Evolutionary conservation across 2,888 invertebrate species (phyloP), one percentile per base, ranked within the genome.

Genomic region (Oligia fasciuncula): DNA sequence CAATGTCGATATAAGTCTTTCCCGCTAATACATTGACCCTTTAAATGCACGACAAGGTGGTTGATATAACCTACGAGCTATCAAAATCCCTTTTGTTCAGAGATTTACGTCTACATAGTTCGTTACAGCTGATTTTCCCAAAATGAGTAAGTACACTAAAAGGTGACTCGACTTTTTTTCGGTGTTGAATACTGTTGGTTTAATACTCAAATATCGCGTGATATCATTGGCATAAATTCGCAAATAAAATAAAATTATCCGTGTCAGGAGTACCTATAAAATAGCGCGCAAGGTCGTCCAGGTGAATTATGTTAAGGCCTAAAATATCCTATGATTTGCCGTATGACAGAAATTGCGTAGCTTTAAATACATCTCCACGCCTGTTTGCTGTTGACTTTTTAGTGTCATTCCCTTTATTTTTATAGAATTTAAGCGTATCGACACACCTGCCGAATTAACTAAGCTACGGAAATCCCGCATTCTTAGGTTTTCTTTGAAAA

Each of bases 281-380:
- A 82, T 86, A 87, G 84, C 85, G 86, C 84, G 75, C 87, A 89
- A 90, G 89, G 90, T 88, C 86, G 79, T 73, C 74, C 40, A 84
- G 78, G 81, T 83, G 80, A 79, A 80, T 85, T 86, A 86, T 85
- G 80, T 76, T 77, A 73, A 35, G 79, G 78, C 81, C 83, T 87
- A 89, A 79, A 88, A 88, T 83, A 77, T 73, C 62, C 62, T 82
- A 81, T 84, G 75, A 77, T 73, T 84, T 73, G 60, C 51, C 57
- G 63, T 51, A 57, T 23, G 6, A 54, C 70, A 74, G 17, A 23
- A 78, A 78, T 83, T 70, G 43, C 57, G 62, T 63, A 57, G 70
- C 43, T 79, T 67, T 14, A 84, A 60, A 80, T 79, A 76, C 77
- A 76, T 73, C 66, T 72, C 67, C 71, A n/a, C 68, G 63, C 57